phyloP scores from a whole-genome alignment of 2,113 vertebrate species.

The Hydrolagus affinis region DNA sequence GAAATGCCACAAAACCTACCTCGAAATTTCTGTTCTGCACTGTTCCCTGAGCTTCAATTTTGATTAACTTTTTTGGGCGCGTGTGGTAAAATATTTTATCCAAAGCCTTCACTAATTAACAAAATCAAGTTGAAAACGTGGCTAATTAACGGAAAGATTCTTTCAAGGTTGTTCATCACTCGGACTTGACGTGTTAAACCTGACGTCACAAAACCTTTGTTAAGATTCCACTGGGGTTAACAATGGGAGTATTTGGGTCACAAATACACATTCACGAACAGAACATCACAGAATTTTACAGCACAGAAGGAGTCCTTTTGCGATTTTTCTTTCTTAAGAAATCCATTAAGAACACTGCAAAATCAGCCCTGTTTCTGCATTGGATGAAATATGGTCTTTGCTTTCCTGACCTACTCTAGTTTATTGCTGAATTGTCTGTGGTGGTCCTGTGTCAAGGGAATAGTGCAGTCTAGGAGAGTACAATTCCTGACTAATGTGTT shows the following conservation, averaged over 20 bases:
- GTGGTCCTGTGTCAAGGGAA: neutral
- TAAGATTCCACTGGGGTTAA: neutral
- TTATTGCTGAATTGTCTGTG: slow-evolving; percentile 9
- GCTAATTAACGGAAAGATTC: neutral
- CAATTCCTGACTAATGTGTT: neutral
- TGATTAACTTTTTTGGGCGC: neutral
- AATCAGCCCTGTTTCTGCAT: neutral
- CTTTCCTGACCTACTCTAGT: neutral
- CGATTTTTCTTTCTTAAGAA: no score
- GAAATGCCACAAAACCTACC: no score
- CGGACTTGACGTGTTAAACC: neutral
- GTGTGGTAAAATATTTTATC: no score
- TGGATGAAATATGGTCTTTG: neutral
- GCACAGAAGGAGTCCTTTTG: no score
- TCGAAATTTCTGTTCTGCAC: no score
- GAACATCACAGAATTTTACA: no score
- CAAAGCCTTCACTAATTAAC: neutral
- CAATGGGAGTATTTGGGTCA: no score
- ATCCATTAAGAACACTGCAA: no score
- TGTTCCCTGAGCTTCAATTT: neutral
- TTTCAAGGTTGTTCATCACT: neutral
- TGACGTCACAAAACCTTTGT: neutral
- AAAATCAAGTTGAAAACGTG: neutral
- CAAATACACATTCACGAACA: neutral
- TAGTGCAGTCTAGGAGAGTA: neutral